These are phyloP conservation scores for Diorhabda elongata DNA, from an alignment of 1,140 invertebrate genomes.

Conservation along the genomic window DNA sequence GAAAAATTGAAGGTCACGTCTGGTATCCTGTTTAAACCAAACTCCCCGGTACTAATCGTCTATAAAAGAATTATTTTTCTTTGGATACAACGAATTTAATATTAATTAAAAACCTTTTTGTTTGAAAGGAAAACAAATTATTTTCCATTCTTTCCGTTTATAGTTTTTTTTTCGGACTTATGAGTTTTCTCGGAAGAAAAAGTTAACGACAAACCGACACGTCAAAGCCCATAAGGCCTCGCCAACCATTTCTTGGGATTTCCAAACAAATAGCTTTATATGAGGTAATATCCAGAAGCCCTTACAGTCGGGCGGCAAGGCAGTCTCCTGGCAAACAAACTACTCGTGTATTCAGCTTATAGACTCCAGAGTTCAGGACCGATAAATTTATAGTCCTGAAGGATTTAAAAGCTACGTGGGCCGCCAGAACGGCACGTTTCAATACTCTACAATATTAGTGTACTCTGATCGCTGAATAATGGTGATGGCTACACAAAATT, in stretches of 20 bases:
- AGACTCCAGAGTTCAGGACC: conserved; percentile 29
- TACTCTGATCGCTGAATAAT: conserved; percentile 19
- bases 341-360: conserved; percentile 33
- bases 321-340: conserved; percentile 31
- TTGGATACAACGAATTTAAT: too few species aligned
- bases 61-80: too few species aligned
- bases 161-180: background rate
- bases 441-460: conserved; percentile 17
- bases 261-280: conserved; percentile 36
- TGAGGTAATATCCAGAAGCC: conserved; percentile 32
- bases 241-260: conserved; percentile 26
- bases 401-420: conserved; percentile 27
- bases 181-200: background rate
- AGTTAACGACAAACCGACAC: conserved; percentile 4
- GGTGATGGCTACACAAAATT: background rate
- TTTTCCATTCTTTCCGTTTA: background rate
- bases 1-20: too few species aligned
- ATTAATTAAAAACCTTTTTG: too few species aligned
- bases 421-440: conserved; percentile 16
- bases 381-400: conserved; percentile 36
- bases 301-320: conserved; percentile 26
- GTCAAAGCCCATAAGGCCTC: conserved; percentile 17
- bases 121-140: background rate
- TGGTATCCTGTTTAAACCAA: too few species aligned
- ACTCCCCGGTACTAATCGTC: too few species aligned